Evolutionary conservation across 2,797 vertebrate genomes (phyloP), one percentile per base, ranked within the genome.

Genomic region (Halcyon chelicuti): DNA sequence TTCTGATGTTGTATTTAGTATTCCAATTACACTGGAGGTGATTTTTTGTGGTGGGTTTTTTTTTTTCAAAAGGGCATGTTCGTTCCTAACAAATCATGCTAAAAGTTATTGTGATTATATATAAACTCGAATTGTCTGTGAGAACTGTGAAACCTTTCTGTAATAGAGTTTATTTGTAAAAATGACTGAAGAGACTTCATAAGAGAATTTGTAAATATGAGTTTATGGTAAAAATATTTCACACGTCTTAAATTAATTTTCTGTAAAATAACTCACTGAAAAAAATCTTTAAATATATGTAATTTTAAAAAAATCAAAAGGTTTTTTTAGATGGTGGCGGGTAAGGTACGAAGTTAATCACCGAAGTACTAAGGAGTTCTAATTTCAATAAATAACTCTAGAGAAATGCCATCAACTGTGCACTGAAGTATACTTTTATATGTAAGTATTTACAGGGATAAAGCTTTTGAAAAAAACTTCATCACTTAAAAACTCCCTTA

Each of bases 181-280:
- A 78, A 47, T 61, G 4, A 33, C 21, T 51, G 33, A 90, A 93
- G 54, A 90, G 9, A 28, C 74, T 92, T 79, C 83, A 93, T 82
- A 84, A 88, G 31, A 81, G 93, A 92, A 94, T 72, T 29, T 98
- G 93, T 97, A 97, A 95, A 97, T 97, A 88, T 3, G 19, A 85
- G 37, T 94, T 54, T 95, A 76, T 96, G 55, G 26, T 94, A 87
- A 85, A 93, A 93, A 51, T 90, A 57, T 95, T 96, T 96, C 90
- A 74, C 72, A 10, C 23, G 28, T 92, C 93, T 94, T 42, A 93
- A 79, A 80, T 90, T 47, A 51, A 82, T 66, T 86, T 92, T 54
- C 89, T 95, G 82, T 97, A 95, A 97, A 96, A 68, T 94, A 96
- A 93, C 77, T 91, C 10, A 55, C 20, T 85, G 21, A 88, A 57